These are phyloP conservation scores for Triplophysa yarkandensis DNA, from an alignment of 2,797 vertebrate species.

Conservation along the genomic window DNA sequence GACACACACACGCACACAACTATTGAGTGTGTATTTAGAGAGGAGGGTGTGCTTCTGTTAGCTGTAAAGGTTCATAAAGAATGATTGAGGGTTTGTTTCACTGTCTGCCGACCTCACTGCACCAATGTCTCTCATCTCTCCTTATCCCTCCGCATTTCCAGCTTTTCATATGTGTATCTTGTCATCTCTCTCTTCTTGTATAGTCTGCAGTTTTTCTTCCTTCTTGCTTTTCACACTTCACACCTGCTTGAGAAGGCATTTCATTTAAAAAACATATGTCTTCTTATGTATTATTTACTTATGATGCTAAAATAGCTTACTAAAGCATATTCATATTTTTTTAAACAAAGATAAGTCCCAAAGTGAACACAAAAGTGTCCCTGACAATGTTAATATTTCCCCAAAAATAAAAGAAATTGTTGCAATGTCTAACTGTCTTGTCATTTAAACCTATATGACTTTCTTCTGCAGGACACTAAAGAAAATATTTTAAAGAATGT, in stretches of 20 bases:
- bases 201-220: constrained; percentile 12
- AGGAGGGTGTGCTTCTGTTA: constrained; percentile 19
- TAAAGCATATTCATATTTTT: no score
- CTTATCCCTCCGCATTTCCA: constrained; percentile 1
- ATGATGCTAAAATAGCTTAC: no score
- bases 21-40: constrained; percentile 23
- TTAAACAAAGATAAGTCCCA: no score
- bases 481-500: no score
- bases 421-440: no score
- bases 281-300: no score
- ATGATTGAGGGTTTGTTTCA: constrained; percentile 32
- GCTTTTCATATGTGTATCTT: constrained; percentile 9
- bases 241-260: neutral
- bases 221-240: constrained; percentile 3
- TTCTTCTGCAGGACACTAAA: no score
- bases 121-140: constrained; percentile 29
- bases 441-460: no score
- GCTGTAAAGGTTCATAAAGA: constrained; percentile 35
- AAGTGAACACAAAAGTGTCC: no score
- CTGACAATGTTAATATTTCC: no score
- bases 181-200: constrained; percentile 23
- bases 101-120: constrained; percentile 23
- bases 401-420: no score
- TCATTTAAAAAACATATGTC: no score
- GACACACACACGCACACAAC: constrained; percentile 17